Evolutionary conservation across 2,113 vertebrate species (phyloP), one percentile per base, ranked within the genome.

Genomic region (Rhinoderma darwinii): DNA sequence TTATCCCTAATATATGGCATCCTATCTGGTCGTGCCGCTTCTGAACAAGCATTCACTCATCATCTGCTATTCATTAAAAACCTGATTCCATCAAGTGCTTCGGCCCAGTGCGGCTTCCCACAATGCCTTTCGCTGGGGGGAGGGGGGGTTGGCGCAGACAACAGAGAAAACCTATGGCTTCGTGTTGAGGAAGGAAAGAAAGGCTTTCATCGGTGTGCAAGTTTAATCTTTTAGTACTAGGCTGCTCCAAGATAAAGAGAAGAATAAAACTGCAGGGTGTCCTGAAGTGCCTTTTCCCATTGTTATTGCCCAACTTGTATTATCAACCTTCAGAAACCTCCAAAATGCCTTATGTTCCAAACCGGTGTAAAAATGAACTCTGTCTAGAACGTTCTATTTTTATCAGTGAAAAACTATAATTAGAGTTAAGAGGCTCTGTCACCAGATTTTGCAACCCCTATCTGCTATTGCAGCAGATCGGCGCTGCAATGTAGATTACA

Each of bases 41-140:
- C 66, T 56, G 32, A 73, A 81, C 32, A 73, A 70, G 76, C 50
- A 41, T 73, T 82, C 35, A 56, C n/a, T 82, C 56, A 66, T 85
- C 56, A 50, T 56, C 85, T 86, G 78, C 51, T 59, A 82, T 86
- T 86, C 77, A 81, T 86, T 86, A 59, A 59, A 73, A 61, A 43
- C 15, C 44, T 72, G 61, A 85, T 85, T 43, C 47, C 51, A 81
- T 86, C 85, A 74, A 86, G 70, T 54, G 47, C 50, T 82, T 43
- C 47, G 39, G 84, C 47, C 56, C 63, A 30, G 43, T 18, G 63
- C 25, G 11, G 18, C 70, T 59, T 74, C 77, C 78, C 37, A 73
- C 51, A 80, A 68, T 86, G 43, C 84, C 84, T 79, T 78, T 59
- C 39, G 25, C 72, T 27, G 51, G 32, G 73, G 80, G 56, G 56